Conservation (phyloP, 2,113 vertebrate genomes). For the Girardinichthys multiradiatus region DNA sequence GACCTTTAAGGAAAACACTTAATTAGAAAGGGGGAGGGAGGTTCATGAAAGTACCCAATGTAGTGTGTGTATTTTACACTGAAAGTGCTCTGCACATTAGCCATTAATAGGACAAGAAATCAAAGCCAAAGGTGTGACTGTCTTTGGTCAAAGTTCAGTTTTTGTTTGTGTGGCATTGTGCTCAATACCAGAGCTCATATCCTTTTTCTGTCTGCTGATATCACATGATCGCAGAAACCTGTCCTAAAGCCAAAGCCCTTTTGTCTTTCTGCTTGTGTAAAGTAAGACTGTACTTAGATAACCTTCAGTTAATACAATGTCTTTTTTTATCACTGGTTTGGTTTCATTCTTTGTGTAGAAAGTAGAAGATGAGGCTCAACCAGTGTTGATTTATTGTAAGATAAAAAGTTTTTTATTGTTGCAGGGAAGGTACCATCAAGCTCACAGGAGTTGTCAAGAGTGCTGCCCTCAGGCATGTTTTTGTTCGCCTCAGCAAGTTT, state of each 20-base stretch:
- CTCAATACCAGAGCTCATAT: neutral
- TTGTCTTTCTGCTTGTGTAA: neutral
- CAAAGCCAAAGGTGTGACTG: neutral
- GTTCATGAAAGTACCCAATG: fast-evolving
- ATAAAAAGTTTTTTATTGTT: neutral
- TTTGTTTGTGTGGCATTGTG: neutral
- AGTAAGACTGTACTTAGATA: fast-evolving
- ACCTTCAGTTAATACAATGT: neutral
- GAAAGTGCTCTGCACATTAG: too few relatives aligned
- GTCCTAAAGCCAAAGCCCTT: neutral
- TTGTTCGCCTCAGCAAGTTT: neutral
- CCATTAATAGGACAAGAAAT: too few relatives aligned
- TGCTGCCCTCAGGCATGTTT: neutral
- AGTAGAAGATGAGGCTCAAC: neutral
- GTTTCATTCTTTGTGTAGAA: neutral
- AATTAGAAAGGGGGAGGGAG: fast-evolving
- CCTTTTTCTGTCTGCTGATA: neutral
- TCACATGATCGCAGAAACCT: neutral
- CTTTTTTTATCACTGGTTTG: neutral
- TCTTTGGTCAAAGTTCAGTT: neutral
- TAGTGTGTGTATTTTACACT: neutral
- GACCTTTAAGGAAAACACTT: fast-evolving
- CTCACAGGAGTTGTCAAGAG: too few relatives aligned
- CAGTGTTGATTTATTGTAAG: neutral
- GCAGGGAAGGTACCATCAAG: neutral